Conservation (phyloP, 2,888 invertebrate genomes). For the Notodonta dromedarius region DNA sequence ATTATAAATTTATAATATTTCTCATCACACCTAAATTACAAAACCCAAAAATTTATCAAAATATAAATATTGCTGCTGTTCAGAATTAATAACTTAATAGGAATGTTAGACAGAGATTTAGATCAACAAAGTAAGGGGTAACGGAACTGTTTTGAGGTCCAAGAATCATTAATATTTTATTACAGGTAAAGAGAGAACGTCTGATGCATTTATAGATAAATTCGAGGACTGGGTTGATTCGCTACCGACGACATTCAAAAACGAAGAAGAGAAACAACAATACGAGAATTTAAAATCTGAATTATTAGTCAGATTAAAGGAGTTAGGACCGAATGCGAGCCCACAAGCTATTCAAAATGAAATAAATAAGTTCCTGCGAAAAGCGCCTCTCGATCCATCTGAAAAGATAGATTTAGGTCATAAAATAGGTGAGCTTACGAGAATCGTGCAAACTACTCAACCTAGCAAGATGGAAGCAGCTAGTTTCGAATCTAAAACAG, state of each 20-base stretch:
- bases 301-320: slow-evolving; percentile 11
- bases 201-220: slow-evolving; percentile 14
- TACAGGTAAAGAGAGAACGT: slow-evolving; percentile 11
- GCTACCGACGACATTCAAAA: slow-evolving; percentile 16
- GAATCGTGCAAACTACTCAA: slow-evolving; percentile 11
- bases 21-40: no score
- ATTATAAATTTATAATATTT: no score
- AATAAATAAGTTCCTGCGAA: slow-evolving; percentile 18
- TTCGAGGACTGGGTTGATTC: slow-evolving; percentile 23
- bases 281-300: slow-evolving; percentile 17
- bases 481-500: slow-evolving; percentile 13
- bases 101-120: no score
- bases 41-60: no score
- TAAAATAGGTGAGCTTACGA: slow-evolving; percentile 22
- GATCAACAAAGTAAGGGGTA: no score
- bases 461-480: background rate
- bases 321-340: slow-evolving; percentile 9
- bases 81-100: no score
- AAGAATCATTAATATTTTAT: slow-evolving; percentile 10
- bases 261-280: slow-evolving; percentile 11
- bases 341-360: slow-evolving; percentile 14
- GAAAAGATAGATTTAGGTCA: slow-evolving; percentile 19
- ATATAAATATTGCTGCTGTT: no score
- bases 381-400: slow-evolving; percentile 25
- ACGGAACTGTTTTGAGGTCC: background rate